Evolutionary conservation across 2,113 vertebrate species (phyloP).

Genomic region (Charina bottae): DNA sequence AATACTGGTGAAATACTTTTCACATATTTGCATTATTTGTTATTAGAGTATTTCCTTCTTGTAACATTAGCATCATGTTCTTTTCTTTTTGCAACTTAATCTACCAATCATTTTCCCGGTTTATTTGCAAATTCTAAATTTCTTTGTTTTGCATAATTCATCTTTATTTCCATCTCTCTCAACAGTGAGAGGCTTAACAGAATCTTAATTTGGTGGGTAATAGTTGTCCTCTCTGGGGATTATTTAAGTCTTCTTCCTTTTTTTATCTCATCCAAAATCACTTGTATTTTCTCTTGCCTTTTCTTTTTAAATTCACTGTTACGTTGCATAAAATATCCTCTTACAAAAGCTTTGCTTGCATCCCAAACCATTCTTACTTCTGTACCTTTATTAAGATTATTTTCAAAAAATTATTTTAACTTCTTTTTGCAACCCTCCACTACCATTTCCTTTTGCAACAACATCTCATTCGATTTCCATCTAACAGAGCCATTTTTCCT

Average conservation of each 20-base stretch:
- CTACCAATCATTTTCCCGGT: neutral
- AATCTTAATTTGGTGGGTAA: neutral
- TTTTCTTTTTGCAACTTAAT: neutral
- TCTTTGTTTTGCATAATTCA: neutral
- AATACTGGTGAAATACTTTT: neutral
- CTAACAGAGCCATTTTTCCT: neutral
- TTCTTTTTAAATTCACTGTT: neutral
- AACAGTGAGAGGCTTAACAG: neutral
- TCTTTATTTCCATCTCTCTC: neutral
- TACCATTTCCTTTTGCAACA: neutral
- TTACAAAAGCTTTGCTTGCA: neutral
- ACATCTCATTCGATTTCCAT: neutral
- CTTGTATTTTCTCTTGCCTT: neutral
- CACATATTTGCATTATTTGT: neutral
- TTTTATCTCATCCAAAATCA: neutral
- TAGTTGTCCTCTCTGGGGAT: neutral
- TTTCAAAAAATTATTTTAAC: neutral
- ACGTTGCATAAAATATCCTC: neutral
- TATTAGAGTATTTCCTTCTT: neutral
- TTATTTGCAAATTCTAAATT: neutral
- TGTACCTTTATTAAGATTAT: neutral
- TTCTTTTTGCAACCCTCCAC: neutral
- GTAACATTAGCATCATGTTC: neutral
- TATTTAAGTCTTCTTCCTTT: neutral
- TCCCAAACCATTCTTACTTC: neutral